Evolutionary conservation across 30 jellyfish, hydroid and myxozoan genomes (phyloP), one percentile per base, ranked within the genome.

Genomic region (Turritopsis rubra): DNA sequence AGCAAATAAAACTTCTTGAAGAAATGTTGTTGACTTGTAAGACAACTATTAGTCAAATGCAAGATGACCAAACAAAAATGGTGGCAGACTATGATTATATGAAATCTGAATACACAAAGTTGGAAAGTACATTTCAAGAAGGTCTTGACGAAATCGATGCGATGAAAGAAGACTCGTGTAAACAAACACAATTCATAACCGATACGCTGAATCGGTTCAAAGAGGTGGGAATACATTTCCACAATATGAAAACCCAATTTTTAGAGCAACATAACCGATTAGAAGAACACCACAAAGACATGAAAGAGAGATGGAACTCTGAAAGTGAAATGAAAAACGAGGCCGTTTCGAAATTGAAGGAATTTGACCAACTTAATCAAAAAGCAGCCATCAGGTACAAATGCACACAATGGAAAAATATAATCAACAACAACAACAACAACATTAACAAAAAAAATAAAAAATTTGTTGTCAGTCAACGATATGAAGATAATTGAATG

Each of bases 161-260:
- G 5, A 28, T 77, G 28, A 77, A 77, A 77, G 72, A 18, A 20
- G 85, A 77, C 17, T 28, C 72, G 66, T 28, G 53, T 19, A 77
- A 77, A 18, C 85, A 77, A 66, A 19, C 28, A 0, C 23, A 52
- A 24, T n/a, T 22, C 20, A 77, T 77, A 1, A 21, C 23, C 24
- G 85, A 77, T 16, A 60, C 71, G 20, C 72, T 77, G 8, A 29
- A 16, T n/a, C 28, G 52, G 9, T 77, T 77, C 53, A 60, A 77
- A 8, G 71, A 77, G 24, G 85, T 77, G 16, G 72, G 71, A 28
- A n/a, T 77, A 21, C 85, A 77, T 66, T 77, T 77, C 28, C 28
- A 53, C 85, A 24, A 77, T 8, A 77, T 77, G 85, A 77, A 77
- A 30, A 29, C 52, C 16, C 73, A 29, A 18, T 77, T 77, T 77